Conservation (phyloP, 2,888 invertebrate genomes). For the Quadroppia sp. region DNA sequence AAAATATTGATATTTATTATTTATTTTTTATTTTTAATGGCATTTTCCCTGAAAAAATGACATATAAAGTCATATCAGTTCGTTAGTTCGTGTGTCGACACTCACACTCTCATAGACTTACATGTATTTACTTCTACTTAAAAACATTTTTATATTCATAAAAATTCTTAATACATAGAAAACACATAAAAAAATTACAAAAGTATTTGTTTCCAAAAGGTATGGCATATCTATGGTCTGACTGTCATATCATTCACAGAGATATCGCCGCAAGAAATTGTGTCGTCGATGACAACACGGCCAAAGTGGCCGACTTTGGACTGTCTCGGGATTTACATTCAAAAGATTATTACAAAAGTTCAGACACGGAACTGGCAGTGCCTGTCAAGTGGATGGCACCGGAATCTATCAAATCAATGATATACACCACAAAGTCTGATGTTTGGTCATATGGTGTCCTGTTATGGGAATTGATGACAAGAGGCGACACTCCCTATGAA, state of each 20-base stretch:
- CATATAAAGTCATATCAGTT: too few relatives aligned
- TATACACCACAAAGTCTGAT: conserved; percentile 56
- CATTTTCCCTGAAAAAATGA: too few relatives aligned
- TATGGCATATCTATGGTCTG: conserved; percentile 58
- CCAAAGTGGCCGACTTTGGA: conserved; percentile 60
- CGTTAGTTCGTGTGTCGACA: too few relatives aligned
- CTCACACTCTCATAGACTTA: too few relatives aligned
- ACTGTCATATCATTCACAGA: conserved; percentile 57
- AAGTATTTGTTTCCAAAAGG: conserved; percentile 49
- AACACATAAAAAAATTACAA: too few relatives aligned
- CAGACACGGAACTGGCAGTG: conserved; percentile 54
- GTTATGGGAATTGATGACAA: conserved; percentile 57
- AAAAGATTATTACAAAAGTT: conserved; percentile 56
- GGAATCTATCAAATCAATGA: too few relatives aligned
- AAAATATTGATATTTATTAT: too few relatives aligned
- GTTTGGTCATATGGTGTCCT: too few relatives aligned
- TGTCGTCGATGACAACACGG: conserved; percentile 55
- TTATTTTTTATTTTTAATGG: too few relatives aligned
- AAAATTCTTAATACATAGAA: too few relatives aligned
- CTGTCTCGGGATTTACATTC: conserved; percentile 59
- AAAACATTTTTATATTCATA: too few relatives aligned
- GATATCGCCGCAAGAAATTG: conserved; percentile 59
- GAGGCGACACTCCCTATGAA: conserved; percentile 56
- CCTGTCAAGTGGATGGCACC: conserved; percentile 58
- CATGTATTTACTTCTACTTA: too few relatives aligned